Evolutionary conservation across 2,113 vertebrate species (phyloP), one percentile per base, ranked within the genome.

Genomic region (Ursus arctos): DNA sequence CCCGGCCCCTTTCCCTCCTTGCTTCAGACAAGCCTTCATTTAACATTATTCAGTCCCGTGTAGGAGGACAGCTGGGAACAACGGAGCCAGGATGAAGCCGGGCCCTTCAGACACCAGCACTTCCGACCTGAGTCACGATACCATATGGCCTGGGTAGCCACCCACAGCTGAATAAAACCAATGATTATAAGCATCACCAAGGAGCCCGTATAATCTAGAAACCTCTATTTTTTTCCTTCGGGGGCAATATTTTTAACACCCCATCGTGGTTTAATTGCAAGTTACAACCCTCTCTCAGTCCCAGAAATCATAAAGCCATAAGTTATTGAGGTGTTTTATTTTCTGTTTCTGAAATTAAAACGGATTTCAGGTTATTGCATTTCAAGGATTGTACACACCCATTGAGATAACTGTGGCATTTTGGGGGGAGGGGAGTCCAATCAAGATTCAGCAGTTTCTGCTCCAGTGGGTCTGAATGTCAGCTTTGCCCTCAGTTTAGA

Each of bases 401-500:
- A 33, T 21, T 19, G 74, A 91, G 51, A 36, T 11, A 14, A 31
- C 0, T 0, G 67, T 6, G 61, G 51, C n/a, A 2, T 24, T 12
- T 33, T 43, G 36, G 0, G 11, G 7, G 61, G 33, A 26, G 69
- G 13, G 26, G 16, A 43, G 40, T 12, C 19, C 51, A 11, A 12
- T 21, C 65, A 24, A 28, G 51, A 71, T 19, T 9, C 26, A 40
- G 24, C 15, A 1, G 7, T 69, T 74, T 82, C 57, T 15, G 31
- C 72, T 79, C 43, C 49, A 18, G 10, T 3, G 49, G 22, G n/a
- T 77, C 61, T 55, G 43, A 85, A 43, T 19, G 49, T 53, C n/a
- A 33, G 19, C n/a, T 76, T n/a, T 14, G 11, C 21, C 36, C 33
- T 80, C 0, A 1, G 59, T 7, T 36, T 4, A 14, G 11, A 6